Base-by-base conservation (phyloP, 2,113 vertebrate species). In the Rhizomys pruinosus region DNA sequence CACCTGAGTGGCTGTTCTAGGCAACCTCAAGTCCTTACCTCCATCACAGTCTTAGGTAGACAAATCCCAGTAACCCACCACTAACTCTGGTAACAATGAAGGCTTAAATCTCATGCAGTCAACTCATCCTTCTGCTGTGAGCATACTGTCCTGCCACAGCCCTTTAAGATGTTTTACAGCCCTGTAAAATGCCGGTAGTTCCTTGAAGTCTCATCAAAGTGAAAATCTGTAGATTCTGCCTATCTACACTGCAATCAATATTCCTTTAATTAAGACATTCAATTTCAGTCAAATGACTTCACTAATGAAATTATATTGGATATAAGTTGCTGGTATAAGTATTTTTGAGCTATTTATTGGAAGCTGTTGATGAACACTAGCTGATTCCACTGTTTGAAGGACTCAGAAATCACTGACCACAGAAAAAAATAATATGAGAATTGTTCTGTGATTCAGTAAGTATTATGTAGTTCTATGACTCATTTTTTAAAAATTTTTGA, bases 291-390 rank as follows among this genome's bases (percentile, higher is more conserved):
- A 79, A 91, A 93, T 74, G 63, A 78, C 29, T 68, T 39, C n/a
- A 22, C 59, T 61, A 88, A 82, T 79, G 69, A 86, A 93, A 90
- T 94, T 79, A 76, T 71, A 84, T 11, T 39, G 42, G 64, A 22
- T 9, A 42, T 74, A 12, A 68, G 44, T 93, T 44, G 47, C 32
- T 84, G 69, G 68, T 84, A 87, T 61, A 90, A 90, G 7, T 84
- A 89, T 71, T 94, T 92, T 57, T 39, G 22, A 92, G 68, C 4
- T 89, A 92, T 96, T 92, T 27, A 9, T 74, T 79, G 52, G 72
- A 95, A 42, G 39, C 11, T 89, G 34, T 34, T 64, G 61, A 92
- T 57, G n/a, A 84, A 96, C 94, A 82, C 42, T 69, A 89, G 23
- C 12, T 85, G 63, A 90, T 44, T 39, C 7, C 4, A 66, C 29